These are phyloP conservation scores for Myotis myotis DNA, from an alignment of 2,797 vertebrate genomes.

Conservation along the genomic window DNA sequence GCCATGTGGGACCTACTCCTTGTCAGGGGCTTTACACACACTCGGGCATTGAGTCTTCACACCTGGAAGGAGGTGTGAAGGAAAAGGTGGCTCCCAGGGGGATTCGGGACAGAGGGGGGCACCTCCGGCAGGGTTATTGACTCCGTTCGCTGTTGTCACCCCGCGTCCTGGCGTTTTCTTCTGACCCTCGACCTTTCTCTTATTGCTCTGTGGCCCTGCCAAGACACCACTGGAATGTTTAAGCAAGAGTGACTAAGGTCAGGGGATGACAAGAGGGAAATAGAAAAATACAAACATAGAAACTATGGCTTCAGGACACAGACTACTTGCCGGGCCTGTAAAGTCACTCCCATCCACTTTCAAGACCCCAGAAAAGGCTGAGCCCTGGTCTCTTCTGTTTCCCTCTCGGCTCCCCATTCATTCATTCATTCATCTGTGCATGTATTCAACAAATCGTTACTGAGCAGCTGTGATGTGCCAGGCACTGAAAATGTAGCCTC, in stretches of 20 bases:
- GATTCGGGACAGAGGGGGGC: not conserved
- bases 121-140: not conserved
- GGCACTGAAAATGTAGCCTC: not conserved
- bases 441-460: not conserved
- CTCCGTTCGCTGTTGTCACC: not conserved
- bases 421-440: not conserved
- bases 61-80: not conserved
- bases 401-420: not conserved
- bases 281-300: not conserved
- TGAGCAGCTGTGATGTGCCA: not conserved
- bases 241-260: not conserved
- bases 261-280: not conserved
- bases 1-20: not conserved
- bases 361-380: not conserved
- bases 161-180: not conserved
- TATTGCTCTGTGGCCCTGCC: not conserved
- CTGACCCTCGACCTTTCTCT: not conserved
- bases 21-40: not conserved
- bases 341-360: not conserved
- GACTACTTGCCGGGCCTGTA: not conserved
- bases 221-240: not conserved
- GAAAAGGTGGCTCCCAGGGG: not conserved
- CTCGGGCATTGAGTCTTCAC: not conserved
- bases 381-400: not conserved
- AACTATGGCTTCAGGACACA: not conserved